Evolutionary conservation across 2,797 vertebrate genomes (phyloP).

Genomic region (Anguilla megastoma): DNA sequence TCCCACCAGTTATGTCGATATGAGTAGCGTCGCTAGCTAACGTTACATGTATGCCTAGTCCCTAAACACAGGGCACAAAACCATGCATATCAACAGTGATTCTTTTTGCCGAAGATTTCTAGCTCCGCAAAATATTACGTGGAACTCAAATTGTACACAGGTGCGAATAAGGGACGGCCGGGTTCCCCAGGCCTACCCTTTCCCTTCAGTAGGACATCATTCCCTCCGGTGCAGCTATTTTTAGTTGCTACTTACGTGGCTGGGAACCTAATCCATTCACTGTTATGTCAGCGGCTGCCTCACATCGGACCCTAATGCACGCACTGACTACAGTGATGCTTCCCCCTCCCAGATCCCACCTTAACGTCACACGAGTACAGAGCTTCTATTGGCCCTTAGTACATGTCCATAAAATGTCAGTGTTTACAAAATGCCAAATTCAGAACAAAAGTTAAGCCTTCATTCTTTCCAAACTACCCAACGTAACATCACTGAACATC

Average conservation of each 20-base stretch:
- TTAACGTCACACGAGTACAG: neutral
- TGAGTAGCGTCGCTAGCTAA: conserved; percentile 22
- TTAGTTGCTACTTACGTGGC: conserved; percentile 84
- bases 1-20: neutral
- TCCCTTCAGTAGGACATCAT: conserved; percentile 81
- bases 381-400: neutral
- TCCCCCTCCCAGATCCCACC: neutral
- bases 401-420: neutral
- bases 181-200: conserved; percentile 81
- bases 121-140: conserved; percentile 37
- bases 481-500: neutral
- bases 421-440: neutral
- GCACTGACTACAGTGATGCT: conserved; percentile 56
- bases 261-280: conserved; percentile 78
- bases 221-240: conserved; percentile 66
- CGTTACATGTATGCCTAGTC: conserved; percentile 48
- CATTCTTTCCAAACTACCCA: neutral
- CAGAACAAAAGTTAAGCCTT: neutral
- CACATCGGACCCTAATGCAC: conserved; percentile 67
- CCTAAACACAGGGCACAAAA: conserved; percentile 34
- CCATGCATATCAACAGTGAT: conserved; percentile 57
- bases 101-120: conserved; percentile 60
- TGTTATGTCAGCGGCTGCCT: conserved; percentile 67
- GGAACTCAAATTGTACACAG: conserved; percentile 33
- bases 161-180: conserved; percentile 68